These are phyloP conservation scores for Drosophila murphyi DNA, from an alignment of 1,140 invertebrate species.

Conservation along the genomic window DNA sequence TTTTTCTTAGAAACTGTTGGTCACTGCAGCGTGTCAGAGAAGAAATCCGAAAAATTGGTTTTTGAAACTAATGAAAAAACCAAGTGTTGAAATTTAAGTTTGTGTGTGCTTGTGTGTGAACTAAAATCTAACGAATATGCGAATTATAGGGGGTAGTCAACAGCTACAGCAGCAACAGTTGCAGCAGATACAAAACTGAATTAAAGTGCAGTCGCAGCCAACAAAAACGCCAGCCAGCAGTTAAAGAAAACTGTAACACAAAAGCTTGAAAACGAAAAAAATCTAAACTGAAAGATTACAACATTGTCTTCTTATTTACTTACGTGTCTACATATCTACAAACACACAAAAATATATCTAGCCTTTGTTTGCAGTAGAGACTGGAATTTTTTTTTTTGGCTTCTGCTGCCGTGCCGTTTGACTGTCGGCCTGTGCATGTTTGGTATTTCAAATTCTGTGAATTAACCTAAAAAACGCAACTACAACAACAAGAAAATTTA, in stretches of 20 bases:
- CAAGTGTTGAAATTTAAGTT: slow-evolving; percentile 54
- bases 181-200: slow-evolving; percentile 31
- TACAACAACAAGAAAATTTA: slow-evolving; percentile 68
- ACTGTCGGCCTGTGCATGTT: slow-evolving; percentile 39
- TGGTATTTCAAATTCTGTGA: slow-evolving; percentile 72
- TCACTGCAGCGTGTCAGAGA: slow-evolving; percentile 18
- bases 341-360: slow-evolving; percentile 20
- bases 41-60: slow-evolving; percentile 31
- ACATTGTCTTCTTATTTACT: slow-evolving; percentile 63
- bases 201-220: slow-evolving; percentile 37
- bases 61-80: slow-evolving; percentile 40
- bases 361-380: slow-evolving; percentile 64
- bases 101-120: slow-evolving; percentile 49
- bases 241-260: slow-evolving; percentile 63
- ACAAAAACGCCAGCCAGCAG: slow-evolving; percentile 26
- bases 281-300: slow-evolving; percentile 73
- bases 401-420: slow-evolving; percentile 28
- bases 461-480: slow-evolving; percentile 65
- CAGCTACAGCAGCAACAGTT: slow-evolving; percentile 8
- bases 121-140: slow-evolving; percentile 46
- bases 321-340: slow-evolving; percentile 16
- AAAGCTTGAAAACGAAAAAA: slow-evolving; percentile 57
- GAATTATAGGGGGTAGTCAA: slow-evolving; percentile 46
- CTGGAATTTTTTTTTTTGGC: slow-evolving; percentile 62
- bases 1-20: background rate